Conservation (phyloP, 2,888 invertebrate genomes). For the Acanthacorydalis orientalis region DNA sequence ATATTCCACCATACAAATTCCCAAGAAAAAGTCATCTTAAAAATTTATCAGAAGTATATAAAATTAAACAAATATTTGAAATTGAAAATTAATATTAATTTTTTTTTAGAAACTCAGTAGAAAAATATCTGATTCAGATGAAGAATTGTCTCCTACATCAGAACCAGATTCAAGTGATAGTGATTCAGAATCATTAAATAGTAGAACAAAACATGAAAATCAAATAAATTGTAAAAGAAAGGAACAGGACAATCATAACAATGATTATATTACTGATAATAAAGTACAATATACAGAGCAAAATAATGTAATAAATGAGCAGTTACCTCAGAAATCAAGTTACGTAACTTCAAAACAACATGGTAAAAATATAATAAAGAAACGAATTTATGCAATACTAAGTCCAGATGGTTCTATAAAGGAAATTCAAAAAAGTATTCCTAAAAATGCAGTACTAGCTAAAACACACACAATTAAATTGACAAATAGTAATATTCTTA, state of each 20-base stretch:
- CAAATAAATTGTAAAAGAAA: background rate
- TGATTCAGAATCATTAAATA: constrained; percentile 2
- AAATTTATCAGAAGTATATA: background rate
- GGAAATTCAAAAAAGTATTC: constrained; percentile 1
- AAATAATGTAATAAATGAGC: background rate
- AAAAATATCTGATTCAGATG: constrained; percentile 2
- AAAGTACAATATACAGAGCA: background rate
- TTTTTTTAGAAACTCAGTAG: background rate
- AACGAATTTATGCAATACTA: constrained; percentile 1
- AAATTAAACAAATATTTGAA: background rate
- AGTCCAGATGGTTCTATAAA: constrained; percentile 2
- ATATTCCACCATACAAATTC: constrained; percentile 8
- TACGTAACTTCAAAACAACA: background rate
- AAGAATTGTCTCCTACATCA: constrained; percentile 9
- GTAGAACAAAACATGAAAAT: background rate
- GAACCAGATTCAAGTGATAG: constrained; percentile 7
- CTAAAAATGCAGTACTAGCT: constrained; percentile 1
- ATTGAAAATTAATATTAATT: background rate
- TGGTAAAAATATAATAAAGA: background rate
- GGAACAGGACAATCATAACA: background rate
- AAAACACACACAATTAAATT: constrained; percentile 1
- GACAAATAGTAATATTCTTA: constrained; percentile 2
- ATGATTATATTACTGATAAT: background rate
- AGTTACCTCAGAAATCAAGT: background rate
- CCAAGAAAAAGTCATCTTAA: constrained; percentile 1